Evolutionary conservation across 2,113 vertebrate species (phyloP).

Genomic region (Rhea pennata): DNA sequence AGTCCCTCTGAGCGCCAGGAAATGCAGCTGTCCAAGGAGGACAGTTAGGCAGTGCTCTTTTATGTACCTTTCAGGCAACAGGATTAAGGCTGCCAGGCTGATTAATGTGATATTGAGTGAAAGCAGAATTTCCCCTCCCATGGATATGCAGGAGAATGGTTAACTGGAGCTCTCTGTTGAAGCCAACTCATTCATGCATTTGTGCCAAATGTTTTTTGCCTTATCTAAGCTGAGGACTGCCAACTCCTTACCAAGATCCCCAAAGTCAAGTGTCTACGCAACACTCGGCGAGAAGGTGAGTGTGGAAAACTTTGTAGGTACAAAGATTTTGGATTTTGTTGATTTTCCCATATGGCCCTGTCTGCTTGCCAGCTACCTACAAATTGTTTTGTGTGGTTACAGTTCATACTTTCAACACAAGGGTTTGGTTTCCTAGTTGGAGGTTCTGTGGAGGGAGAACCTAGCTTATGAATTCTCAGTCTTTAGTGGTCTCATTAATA

Average conservation of each 20-base stretch:
- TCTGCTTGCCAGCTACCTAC: background rate
- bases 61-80: background rate
- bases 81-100: slow-evolving; percentile 36
- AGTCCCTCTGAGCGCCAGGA: background rate
- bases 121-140: slow-evolving; percentile 39
- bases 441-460: background rate
- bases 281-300: slow-evolving; percentile 90
- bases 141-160: slow-evolving; percentile 15
- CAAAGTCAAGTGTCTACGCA: slow-evolving; percentile 94
- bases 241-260: slow-evolving; percentile 94
- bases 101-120: slow-evolving; percentile 56
- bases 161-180: slow-evolving; percentile 27
- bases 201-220: slow-evolving; percentile 44
- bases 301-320: background rate
- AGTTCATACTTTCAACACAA: background rate
- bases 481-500: background rate
- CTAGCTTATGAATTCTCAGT: background rate
- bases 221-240: slow-evolving; percentile 90
- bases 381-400: background rate
- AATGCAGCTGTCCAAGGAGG: background rate
- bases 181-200: background rate
- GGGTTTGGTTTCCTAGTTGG: background rate
- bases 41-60: background rate
- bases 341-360: background rate
- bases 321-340: background rate